Evolutionary conservation across 2,888 invertebrate genomes (phyloP), one percentile per base, ranked within the genome.

Genomic region (Didymodactylos carnosus): DNA sequence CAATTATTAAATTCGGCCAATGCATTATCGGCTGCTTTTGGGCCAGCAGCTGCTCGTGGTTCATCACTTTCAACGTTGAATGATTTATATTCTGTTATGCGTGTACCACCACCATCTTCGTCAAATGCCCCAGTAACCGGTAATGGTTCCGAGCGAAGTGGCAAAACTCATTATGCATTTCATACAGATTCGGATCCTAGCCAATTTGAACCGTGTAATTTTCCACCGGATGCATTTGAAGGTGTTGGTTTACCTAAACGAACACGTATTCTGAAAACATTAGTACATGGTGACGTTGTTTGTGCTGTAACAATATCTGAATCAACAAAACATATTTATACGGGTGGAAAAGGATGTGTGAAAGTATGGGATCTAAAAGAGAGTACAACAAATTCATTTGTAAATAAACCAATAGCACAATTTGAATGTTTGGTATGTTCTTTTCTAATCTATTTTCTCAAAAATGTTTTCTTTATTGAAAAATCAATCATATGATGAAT

Each of bases 341-440:
- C 97, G 0, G 97, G 94, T 39, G 94, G 94, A 77, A 95, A 94
- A 85, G 92, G 92, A 75, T 92, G 94, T 85, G 94, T 95, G 78
- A 95, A 95, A 85, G 92, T 94, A 76, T 94, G 94, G 94, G 93
- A 94, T 85, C 92, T 93, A 83, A 90, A 90, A 84, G 91, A 91
- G 82, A 90, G 91, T 39, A 72, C 43, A 2, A 53, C 71, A 53
- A 69, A 49, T n/a, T 46, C 14, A 23, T 51, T n/a, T 72, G 41
- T 39, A 62, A 72, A 40, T 35, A 49, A 29, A 46, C 73, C 25
- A 23, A 71, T 69, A 29, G 73, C 41, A 39, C 72, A 70, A 73
- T 69, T 76, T 23, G 72, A 46, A 23, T 71, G 69, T 69, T 71
- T 73, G 35, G 62, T 62, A 62, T n/a, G 11, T 13, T 3, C 3